Conservation (phyloP, 2,888 invertebrate species). For the Lycaena phlaeas region DNA sequence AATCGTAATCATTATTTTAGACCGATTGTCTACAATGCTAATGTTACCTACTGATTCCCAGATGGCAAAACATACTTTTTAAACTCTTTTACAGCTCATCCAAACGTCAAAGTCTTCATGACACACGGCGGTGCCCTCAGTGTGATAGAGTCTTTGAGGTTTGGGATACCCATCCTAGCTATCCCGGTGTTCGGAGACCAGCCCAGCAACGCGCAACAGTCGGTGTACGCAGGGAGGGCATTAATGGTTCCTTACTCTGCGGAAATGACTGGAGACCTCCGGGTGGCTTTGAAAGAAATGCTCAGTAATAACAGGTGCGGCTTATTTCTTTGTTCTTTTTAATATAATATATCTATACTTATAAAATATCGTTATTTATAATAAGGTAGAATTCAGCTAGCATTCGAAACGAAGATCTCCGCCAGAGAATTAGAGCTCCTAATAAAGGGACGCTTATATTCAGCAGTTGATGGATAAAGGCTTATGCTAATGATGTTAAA, state of each 20-base stretch:
- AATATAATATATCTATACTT: not conserved
- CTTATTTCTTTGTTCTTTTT: not conserved
- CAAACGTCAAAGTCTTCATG: slow-evolving; percentile 6
- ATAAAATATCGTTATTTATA: too few species aligned
- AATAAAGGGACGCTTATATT: too few species aligned
- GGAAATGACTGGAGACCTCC: not conserved
- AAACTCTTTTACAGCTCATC: slow-evolving; percentile 5
- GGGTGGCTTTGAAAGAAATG: not conserved
- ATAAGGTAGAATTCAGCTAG: too few species aligned
- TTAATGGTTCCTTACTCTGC: not conserved
- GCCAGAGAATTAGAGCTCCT: too few species aligned
- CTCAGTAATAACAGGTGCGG: not conserved
- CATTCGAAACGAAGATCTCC: too few species aligned
- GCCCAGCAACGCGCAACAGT: not conserved
- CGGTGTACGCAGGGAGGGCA: not conserved
- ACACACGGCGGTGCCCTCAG: slow-evolving; percentile 1
- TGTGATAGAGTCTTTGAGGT: not conserved
- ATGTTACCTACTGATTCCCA: too few species aligned
- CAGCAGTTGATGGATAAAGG: too few species aligned
- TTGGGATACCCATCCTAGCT: slow-evolving; percentile 4
- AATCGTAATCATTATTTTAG: too few species aligned
- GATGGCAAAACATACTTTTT: too few species aligned
- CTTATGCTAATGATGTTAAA: too few species aligned
- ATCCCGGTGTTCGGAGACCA: slow-evolving; percentile 10
- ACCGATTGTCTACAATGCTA: too few species aligned